Percentiles rank a stretch among this genome's conserved stretches.
Evolutionary conservation across 1,140 invertebrate genomes (phyloP).

Genomic region (Choristoneura fumiferana): DNA sequence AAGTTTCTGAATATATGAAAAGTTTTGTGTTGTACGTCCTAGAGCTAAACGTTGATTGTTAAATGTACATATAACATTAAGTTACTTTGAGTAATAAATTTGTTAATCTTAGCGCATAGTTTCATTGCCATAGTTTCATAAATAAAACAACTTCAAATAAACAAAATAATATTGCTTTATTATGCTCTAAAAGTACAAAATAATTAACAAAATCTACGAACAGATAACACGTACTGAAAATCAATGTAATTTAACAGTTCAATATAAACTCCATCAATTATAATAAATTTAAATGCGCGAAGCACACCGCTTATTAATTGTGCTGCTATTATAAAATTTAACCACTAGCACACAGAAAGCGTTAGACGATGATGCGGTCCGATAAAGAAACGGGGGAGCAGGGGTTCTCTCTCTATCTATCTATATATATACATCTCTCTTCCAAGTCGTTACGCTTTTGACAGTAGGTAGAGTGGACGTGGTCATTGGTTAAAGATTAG

Average conservation of each 20-base stretch:
- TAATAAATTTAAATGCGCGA: slow-evolving; percentile 18
- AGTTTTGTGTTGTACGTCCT: too few species aligned
- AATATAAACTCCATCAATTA: background rate
- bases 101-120: background rate
- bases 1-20: too few species aligned
- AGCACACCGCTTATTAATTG: slow-evolving; percentile 20
- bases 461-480: too few species aligned
- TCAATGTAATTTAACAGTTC: slow-evolving; percentile 19
- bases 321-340: background rate
- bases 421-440: too few species aligned
- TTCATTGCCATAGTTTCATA: background rate
- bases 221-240: slow-evolving; percentile 36
- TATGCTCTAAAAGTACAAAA: slow-evolving; percentile 57
- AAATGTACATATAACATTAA: background rate
- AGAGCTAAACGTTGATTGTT: too few species aligned
- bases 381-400: too few species aligned
- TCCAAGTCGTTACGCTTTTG: too few species aligned
- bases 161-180: slow-evolving; percentile 65
- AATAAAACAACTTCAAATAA: slow-evolving; percentile 49
- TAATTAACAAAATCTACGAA: slow-evolving; percentile 44
- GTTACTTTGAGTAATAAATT: slow-evolving; percentile 4
- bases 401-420: too few species aligned
- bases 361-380: too few species aligned
- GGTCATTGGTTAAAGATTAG: too few species aligned
- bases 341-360: too few species aligned